Conservation (phyloP, 2,113 vertebrate genomes). For the Ellobius talpinus region DNA sequence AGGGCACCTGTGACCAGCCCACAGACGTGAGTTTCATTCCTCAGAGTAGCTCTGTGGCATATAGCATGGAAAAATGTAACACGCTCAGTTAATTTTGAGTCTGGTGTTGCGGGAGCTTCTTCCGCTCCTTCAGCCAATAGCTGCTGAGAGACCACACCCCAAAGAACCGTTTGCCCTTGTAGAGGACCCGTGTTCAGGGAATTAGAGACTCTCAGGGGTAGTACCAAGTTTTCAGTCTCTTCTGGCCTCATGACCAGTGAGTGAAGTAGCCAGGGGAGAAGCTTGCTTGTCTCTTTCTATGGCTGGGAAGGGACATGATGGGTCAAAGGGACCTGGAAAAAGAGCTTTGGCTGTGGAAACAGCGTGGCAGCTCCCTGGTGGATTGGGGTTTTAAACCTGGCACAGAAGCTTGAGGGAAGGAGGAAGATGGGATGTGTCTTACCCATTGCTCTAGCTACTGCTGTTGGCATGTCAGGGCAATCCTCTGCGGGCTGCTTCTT, state of each 20-base stretch:
- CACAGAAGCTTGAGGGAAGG: background rate
- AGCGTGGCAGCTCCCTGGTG: background rate
- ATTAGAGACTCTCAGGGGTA: background rate
- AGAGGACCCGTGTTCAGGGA: background rate
- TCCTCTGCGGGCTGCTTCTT: slow-evolving; percentile 11
- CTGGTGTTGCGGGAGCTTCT: too few relatives aligned
- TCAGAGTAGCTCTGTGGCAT: background rate
- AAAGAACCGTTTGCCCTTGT: too few relatives aligned
- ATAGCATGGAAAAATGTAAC: background rate
- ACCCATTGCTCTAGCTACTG: background rate
- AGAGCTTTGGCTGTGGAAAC: background rate
- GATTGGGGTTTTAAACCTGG: background rate
- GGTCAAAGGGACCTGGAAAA: background rate
- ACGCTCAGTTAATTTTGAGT: background rate
- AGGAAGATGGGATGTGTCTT: background rate
- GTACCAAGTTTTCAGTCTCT: background rate
- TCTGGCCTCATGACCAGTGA: background rate
- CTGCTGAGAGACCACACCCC: too few relatives aligned
- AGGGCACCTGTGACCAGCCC: too few relatives aligned
- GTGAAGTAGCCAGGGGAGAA: background rate
- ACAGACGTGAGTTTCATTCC: background rate
- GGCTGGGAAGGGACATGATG: background rate
- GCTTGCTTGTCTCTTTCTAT: background rate
- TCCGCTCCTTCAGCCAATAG: too few relatives aligned
- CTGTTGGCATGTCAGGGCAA: background rate